Base-by-base conservation (phyloP, 2,113 vertebrate genomes). In the Oreotrochilus melanogaster region DNA sequence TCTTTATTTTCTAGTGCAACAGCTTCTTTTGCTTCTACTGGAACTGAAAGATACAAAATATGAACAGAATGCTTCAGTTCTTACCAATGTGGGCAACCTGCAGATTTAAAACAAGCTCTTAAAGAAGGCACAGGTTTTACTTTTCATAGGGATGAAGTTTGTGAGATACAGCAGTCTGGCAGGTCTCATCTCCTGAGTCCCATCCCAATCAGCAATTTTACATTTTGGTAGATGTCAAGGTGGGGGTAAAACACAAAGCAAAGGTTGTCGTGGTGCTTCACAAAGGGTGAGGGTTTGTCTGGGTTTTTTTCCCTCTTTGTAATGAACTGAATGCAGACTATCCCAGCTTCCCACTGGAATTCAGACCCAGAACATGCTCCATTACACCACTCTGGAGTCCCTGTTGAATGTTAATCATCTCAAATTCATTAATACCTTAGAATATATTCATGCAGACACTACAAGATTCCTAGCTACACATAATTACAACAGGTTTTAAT, bases 91-190 rank as follows among this genome's bases (percentile, higher is more conserved):
- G 31, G 58, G 54, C 23, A 57, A 62, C 14, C 51, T n/a, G 37
- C 31, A 33, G 39, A 2, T n/a, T 7, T 5, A 22, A 48, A 3
- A 18, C 50, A 58, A 81, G 45, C 19, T 37, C 35, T 7, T 8
- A 54, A 5, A 9, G 14, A 67, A 35, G 35, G 18, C 6, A 42
- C 2, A 5, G 51, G 54, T 2, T n/a, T n/a, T 1, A 21, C 25
- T 75, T 47, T 14, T 3, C 7, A 14, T 0, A 83, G 45, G 22
- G 61, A 18, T 23, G 33, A 15, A 10, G 19, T 42, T 31, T 10
- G 1, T 19, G 33, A 53, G 35, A 17, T 7, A 0, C 0, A 4
- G 8, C 0, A 18, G 28, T 2, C 30, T 11, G 4, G 35, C 12
- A 9, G 0, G 6, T 7, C 9, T 43, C 37, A 25, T 1, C 50